phyloP scores from a whole-genome alignment of 2,888 invertebrate genomes.

The Pristionchus entomophagus region DNA sequence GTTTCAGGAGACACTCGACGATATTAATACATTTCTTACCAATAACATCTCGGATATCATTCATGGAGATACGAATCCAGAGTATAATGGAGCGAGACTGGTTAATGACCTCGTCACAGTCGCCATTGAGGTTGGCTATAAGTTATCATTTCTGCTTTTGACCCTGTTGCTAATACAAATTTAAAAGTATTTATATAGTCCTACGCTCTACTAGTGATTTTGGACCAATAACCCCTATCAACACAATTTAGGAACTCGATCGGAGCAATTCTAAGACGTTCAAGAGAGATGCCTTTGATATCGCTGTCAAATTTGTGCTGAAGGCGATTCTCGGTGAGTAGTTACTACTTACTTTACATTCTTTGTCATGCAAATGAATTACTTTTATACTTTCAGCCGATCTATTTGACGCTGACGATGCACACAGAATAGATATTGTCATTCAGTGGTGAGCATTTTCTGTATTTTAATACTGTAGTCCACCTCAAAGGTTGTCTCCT shows the following conservation, averaged over 20 bases:
- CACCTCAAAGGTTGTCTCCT: neutral
- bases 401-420: neutral
- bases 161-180: neutral
- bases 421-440: neutral
- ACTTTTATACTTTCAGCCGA: neutral
- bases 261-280: neutral
- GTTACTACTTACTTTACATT: neutral
- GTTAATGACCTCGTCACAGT: neutral
- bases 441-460: neutral
- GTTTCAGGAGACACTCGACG: neutral
- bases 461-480: neutral
- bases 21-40: neutral
- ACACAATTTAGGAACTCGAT: constrained; percentile 5
- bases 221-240: neutral
- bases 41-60: neutral
- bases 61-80: neutral
- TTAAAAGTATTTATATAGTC: neutral
- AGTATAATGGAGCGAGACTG: neutral
- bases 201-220: neutral
- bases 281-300: neutral
- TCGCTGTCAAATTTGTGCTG: neutral
- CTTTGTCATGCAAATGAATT: neutral
- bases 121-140: neutral
- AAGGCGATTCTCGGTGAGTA: neutral
- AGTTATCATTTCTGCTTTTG: too few relatives aligned